These are phyloP conservation scores for Barnardius zonarius DNA, from an alignment of 2,113 vertebrate genomes.

Conservation along the genomic window DNA sequence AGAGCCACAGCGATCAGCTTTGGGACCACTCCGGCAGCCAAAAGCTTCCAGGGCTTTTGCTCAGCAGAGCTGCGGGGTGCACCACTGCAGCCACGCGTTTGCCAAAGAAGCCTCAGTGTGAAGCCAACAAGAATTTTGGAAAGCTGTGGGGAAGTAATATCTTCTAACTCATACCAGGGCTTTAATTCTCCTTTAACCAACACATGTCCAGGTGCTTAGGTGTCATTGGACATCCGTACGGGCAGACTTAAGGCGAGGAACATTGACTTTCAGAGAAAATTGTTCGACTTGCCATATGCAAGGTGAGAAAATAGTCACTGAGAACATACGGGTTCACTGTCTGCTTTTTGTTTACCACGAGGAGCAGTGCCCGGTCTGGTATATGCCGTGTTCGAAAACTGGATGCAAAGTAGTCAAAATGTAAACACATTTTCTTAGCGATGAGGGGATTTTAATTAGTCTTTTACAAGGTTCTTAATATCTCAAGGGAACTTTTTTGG, in stretches of 20 bases:
- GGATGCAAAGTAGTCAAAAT: slow-evolving; percentile 41
- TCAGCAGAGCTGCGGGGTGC: neutral
- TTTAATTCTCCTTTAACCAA: neutral
- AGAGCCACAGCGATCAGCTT: neutral
- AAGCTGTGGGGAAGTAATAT: neutral
- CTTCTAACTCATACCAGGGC: neutral
- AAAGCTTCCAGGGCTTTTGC: neutral
- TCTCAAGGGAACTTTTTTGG: slow-evolving; percentile 49
- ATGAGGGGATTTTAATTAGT: slow-evolving; percentile 44
- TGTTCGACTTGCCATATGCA: slow-evolving; percentile 31
- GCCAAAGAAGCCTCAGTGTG: neutral
- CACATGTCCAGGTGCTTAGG: neutral
- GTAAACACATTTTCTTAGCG: slow-evolving; percentile 20
- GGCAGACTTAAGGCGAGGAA: neutral
- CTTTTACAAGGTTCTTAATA: slow-evolving; percentile 41
- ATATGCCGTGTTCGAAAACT: slow-evolving; percentile 35
- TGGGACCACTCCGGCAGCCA: neutral
- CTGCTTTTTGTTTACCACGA: slow-evolving; percentile 46
- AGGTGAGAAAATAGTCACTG: slow-evolving; percentile 44
- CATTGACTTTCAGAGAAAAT: neutral
- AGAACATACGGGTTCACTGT: neutral
- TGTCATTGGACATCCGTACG: neutral
- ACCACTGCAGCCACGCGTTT: neutral
- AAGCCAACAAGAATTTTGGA: neutral
- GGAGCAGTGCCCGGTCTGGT: neutral